Conservation (phyloP, 2,113 vertebrate genomes). For the Urocolius indicus region DNA sequence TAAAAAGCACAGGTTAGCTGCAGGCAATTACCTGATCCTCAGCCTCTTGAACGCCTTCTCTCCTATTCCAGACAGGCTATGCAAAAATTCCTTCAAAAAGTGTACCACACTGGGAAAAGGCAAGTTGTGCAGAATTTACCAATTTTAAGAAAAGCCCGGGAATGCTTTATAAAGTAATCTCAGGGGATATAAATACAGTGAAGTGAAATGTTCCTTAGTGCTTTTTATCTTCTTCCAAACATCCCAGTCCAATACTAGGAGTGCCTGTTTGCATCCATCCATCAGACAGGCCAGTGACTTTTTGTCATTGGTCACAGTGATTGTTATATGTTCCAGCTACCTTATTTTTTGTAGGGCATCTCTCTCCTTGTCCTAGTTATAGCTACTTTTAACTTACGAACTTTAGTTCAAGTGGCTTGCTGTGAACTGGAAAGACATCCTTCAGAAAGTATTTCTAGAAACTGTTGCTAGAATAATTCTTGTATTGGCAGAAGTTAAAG, state of each 20-base stretch:
- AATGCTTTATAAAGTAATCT: neutral
- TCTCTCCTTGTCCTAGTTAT: neutral
- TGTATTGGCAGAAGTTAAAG: neutral
- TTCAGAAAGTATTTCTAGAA: neutral
- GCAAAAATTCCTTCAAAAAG: neutral
- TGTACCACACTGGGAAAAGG: neutral
- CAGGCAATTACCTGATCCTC: neutral
- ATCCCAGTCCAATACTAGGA: neutral
- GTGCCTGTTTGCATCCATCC: neutral
- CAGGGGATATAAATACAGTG: neutral
- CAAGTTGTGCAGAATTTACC: neutral
- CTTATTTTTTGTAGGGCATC: neutral
- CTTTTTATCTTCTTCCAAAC: neutral
- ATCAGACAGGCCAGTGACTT: neutral
- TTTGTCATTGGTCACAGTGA: neutral
- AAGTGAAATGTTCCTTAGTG: neutral
- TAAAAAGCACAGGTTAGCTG: neutral
- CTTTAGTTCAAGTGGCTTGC: neutral
- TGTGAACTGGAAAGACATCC: neutral
- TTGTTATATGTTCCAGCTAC: neutral
- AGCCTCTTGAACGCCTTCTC: neutral
- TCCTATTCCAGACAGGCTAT: neutral
- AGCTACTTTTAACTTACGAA: neutral
- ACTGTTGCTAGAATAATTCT: neutral
- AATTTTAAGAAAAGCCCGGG: neutral